Evolutionary conservation across 2,888 invertebrate species (phyloP).

Genomic region (Phaonia tiefii): DNA sequence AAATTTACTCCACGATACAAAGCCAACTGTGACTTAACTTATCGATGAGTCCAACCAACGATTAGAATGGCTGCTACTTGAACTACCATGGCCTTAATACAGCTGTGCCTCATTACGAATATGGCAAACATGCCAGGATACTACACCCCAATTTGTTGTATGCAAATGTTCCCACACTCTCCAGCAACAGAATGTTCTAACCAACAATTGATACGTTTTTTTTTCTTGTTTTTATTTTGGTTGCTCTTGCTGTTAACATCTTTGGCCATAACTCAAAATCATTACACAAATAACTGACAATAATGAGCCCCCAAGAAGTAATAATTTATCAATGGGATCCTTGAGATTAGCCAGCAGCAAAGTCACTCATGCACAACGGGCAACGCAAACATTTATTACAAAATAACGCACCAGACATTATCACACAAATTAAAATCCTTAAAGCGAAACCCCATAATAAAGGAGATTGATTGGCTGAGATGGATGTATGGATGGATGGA

Average conservation of each 20-base stretch:
- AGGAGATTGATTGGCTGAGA: conserved; percentile 41
- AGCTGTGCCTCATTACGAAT: too few relatives aligned
- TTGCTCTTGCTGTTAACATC: not conserved
- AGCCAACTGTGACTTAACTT: too few relatives aligned
- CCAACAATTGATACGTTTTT: conserved; percentile 20
- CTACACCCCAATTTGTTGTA: not conserved
- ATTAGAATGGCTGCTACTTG: too few relatives aligned
- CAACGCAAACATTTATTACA: conserved; percentile 17
- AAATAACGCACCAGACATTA: conserved; percentile 58
- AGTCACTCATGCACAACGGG: conserved; percentile 40
- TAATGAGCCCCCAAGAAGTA: conserved; percentile 58
- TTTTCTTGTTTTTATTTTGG: not conserved
- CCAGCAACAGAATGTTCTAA: not conserved
- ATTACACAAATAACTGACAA: conserved; percentile 43
- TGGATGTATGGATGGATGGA: not conserved
- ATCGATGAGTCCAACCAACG: too few relatives aligned
- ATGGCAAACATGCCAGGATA: not conserved
- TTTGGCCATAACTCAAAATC: conserved; percentile 23
- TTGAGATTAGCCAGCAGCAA: conserved; percentile 43
- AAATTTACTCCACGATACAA: too few relatives aligned
- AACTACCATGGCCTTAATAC: too few relatives aligned
- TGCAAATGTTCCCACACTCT: conserved; percentile 30
- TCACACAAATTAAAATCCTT: conserved; percentile 60
- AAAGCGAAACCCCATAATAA: conserved; percentile 55
- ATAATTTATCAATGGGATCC: conserved; percentile 44